Evolutionary conservation across 2,797 vertebrate genomes (phyloP), one percentile per base, ranked within the genome.

Genomic region (Ctenochaetus hawaiiensis): DNA sequence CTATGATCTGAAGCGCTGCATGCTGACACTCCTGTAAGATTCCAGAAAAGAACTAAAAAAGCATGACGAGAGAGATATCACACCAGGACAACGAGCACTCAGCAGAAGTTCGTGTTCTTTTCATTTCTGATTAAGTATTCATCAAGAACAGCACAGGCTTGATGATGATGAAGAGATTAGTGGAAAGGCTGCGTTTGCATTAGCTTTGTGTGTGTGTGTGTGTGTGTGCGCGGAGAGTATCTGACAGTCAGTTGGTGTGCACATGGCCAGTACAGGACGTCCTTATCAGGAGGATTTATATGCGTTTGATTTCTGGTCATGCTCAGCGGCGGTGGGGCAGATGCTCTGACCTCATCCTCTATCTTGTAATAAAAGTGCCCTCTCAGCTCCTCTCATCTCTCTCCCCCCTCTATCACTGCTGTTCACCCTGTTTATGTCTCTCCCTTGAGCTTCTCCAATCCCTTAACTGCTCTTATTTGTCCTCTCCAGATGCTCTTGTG

Each of bases 221-320:
- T 67, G 69, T 56, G 34, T 61, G 65, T 77, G 49, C 66, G 65
- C 48, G 8, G 39, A 53, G 49, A 14, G 20, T 41, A 67, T 74
- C 57, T 78, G 49, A 47, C 20, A 13, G 14, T 56, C 26, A 52
- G 59, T 23, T 52, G 30, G 63, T 66, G 63, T 41, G 41, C 48
- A 23, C 49, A 53, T n/a, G 13, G 72, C 48, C 80, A 87, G 83
- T 76, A 82, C 86, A 89, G 81, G 79, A 82, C 44, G 67, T 92
- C 77, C 90, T 86, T 82, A 87, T 82, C 85, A 52, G 59, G 63
- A 83, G 84, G 83, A 87, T 92, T 94, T 90, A 90, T 81, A 73
- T 58, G 66, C 69, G 73, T 90, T 89, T 91, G 80, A 92, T 90
- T 89, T 83, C 79, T 91, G 83, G 56, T 85, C 85, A 83, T 80